A percentile compares a stretch with the other conserved stretches of the same genome.
phyloP scores from a whole-genome alignment of 2,888 invertebrate species.

The Orthosia gracilis region DNA sequence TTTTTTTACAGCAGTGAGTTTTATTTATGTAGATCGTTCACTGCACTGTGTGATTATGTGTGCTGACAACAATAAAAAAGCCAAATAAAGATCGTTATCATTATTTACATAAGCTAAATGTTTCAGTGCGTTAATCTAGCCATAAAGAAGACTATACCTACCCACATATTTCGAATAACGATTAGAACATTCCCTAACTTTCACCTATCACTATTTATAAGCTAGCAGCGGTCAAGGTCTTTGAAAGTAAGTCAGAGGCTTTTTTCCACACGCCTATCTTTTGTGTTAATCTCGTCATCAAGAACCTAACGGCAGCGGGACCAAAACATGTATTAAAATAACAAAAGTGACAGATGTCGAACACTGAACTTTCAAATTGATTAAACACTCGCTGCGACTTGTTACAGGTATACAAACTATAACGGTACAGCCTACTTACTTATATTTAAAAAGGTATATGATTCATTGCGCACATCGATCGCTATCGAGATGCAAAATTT shows the following conservation, averaged over 20 bases:
- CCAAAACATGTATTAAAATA: constrained; percentile 38
- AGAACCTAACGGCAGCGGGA: constrained; percentile 55
- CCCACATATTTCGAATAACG: constrained; percentile 1
- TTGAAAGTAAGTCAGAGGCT: constrained; percentile 59
- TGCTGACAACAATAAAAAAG: background rate
- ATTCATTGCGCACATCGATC: constrained; percentile 66
- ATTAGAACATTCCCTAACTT: constrained; percentile 54
- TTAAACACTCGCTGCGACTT: constrained; percentile 56
- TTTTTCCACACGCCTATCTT: constrained; percentile 32
- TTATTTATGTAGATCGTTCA: background rate
- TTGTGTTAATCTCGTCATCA: constrained; percentile 42
- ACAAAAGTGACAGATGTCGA: constrained; percentile 65
- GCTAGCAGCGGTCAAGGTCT: constrained; percentile 59
- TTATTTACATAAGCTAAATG: background rate
- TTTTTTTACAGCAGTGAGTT: background rate
- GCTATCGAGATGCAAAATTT: constrained; percentile 61
- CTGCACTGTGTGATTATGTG: background rate
- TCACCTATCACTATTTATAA: constrained; percentile 51
- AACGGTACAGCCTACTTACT: constrained; percentile 77
- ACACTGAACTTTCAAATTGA: constrained; percentile 67
- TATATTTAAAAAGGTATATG: constrained; percentile 66
- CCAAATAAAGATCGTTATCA: background rate
- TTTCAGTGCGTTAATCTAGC: background rate
- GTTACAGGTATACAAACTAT: constrained; percentile 57
- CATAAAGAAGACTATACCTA: background rate